These are phyloP conservation scores for Rapana venosa DNA, from an alignment of 2,888 invertebrate species.

Conservation along the genomic window DNA sequence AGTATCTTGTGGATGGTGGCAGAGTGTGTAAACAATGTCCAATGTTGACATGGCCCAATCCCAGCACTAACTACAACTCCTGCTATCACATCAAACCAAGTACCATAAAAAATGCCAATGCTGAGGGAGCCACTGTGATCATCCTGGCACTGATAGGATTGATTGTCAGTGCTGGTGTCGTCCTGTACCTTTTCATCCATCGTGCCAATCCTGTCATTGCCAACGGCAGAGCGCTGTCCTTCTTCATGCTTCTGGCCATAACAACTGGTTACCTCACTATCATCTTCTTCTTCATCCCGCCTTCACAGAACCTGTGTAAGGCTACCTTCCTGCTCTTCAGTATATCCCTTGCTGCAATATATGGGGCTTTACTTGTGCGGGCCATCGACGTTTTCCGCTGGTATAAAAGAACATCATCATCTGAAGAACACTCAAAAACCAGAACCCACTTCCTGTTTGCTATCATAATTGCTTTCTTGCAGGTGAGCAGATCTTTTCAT, in stretches of 20 bases:
- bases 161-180: slow-evolving; percentile 7
- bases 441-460: too few species aligned
- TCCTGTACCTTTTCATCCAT: slow-evolving; percentile 39
- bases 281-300: slow-evolving; percentile 57
- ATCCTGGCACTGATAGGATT: slow-evolving; percentile 40
- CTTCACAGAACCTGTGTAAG: slow-evolving; percentile 40
- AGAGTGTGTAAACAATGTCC: slow-evolving; percentile 53
- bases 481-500: too few species aligned
- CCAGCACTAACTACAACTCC: slow-evolving; percentile 41
- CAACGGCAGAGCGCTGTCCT: slow-evolving; percentile 65
- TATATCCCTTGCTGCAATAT: slow-evolving; percentile 55
- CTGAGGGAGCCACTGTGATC: slow-evolving; percentile 39
- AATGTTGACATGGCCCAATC: slow-evolving; percentile 56
- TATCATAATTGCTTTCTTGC: too few species aligned
- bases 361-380: slow-evolving; percentile 59
- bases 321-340: slow-evolving; percentile 54
- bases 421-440: too few species aligned
- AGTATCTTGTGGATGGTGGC: slow-evolving; percentile 45
- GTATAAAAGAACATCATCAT: too few species aligned
- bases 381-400: slow-evolving; percentile 56
- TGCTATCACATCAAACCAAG: slow-evolving; percentile 47
- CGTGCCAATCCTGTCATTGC: slow-evolving; percentile 63
- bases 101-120: slow-evolving; percentile 37
- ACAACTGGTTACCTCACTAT: slow-evolving; percentile 61
- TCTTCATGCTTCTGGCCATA: slow-evolving; percentile 65